Evolutionary conservation across 1,140 invertebrate genomes (phyloP), one percentile per base, ranked within the genome.

Genomic region (Daktulosphaira vitifoliae): DNA sequence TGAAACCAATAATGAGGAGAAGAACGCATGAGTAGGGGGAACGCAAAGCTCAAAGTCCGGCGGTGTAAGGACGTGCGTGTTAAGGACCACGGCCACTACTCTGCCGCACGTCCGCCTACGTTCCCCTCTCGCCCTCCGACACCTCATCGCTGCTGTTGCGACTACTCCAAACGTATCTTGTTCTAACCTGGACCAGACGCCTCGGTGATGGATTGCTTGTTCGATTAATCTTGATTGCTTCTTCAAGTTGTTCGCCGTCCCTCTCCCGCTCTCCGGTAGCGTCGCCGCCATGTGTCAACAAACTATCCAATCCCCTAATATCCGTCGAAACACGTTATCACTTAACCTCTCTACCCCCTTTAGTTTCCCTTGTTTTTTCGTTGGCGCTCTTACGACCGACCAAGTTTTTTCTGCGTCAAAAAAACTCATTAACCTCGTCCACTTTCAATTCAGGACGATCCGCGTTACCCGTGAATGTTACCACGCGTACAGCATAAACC

Each of bases 201-300:
- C 56, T 62, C 56, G 39, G 56, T 62, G 56, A 62, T 62, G 56
- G 56, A 62, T 62, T 62, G 56, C 56, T 62, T 62, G 56, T 62
- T 62, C 56, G 56, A 62, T 62, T 62, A 62, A 62, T 62, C 56
- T 62, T 62, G 56, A 62, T 62, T 62, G 56, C 56, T 62, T 62
- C 56, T 62, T 62, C 56, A 62, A 62, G 56, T 62, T 62, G 56
- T 62, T 62, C n/a, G 42, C 56, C 16, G 13, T 33, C 29, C 29
- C 29, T 11, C 29, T 11, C 11, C 5, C 42, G 29, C 56, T 62
- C 15, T 25, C 56, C 56, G 29, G 5, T 33, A 5, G 29, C 11
- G 5, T 11, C 5, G 29, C 29, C 42, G 42, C 54, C 54, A 59
- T 59, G 54, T 59, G 54, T 62, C 56, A 48, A 62, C 56, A 62